These are phyloP conservation scores for Chascanopsetta lugubris DNA, from an alignment of 2,113 vertebrate genomes.

Conservation along the genomic window DNA sequence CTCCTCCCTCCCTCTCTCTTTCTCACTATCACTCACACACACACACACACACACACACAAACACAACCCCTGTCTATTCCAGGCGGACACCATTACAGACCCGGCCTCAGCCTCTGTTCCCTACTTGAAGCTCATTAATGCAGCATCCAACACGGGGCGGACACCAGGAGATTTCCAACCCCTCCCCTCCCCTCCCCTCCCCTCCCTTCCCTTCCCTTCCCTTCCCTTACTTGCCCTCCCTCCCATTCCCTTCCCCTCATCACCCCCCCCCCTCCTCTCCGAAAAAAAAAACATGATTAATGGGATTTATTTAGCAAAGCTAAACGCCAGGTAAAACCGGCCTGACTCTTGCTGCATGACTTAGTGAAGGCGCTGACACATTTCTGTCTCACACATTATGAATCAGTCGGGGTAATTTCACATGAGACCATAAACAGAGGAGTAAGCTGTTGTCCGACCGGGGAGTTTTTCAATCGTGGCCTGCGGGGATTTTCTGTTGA, in stretches of 20 bases:
- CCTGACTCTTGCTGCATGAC: conserved; percentile 38
- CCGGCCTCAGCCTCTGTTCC: conserved; percentile 67
- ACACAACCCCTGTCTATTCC: conserved; percentile 73
- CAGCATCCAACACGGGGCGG: conserved; percentile 69
- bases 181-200: conserved; percentile 14
- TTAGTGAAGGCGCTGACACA: conserved; percentile 53
- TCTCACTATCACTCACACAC: background rate
- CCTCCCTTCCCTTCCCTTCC: background rate
- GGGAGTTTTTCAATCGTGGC: conserved; percentile 20
- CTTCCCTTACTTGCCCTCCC: too few relatives aligned
- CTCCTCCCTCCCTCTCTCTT: conserved; percentile 10
- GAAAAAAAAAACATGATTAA: conserved; percentile 75
- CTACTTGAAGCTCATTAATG: conserved; percentile 83
- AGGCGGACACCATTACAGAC: conserved; percentile 79
- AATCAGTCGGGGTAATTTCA: conserved; percentile 59
- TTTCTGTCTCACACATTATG: conserved; percentile 65
- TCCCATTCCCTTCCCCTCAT: conserved; percentile 1
- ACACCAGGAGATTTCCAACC: conserved; percentile 72
- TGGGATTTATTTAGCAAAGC: conserved; percentile 73
- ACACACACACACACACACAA: conserved; percentile 27
- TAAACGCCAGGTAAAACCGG: conserved; percentile 50
- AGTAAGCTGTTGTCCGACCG: conserved; percentile 41
- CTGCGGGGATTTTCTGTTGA: conserved; percentile 47
- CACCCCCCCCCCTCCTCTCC: background rate
- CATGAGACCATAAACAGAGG: conserved; percentile 42